Base-by-base conservation (phyloP, 2,797 vertebrate species). In the Yasuhikotakia modesta region DNA sequence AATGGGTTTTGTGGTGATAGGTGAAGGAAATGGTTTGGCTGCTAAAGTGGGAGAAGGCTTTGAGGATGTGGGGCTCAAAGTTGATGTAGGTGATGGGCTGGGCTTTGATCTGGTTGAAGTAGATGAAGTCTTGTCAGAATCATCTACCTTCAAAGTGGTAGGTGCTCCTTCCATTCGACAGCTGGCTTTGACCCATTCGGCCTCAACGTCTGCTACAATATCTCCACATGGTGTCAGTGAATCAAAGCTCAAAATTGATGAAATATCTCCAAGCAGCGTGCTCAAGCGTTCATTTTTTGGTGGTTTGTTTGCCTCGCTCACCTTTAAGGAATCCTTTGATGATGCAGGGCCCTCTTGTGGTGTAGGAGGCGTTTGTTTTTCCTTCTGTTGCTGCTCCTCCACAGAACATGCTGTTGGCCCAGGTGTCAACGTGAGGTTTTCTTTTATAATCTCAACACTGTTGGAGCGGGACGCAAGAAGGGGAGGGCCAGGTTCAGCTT, bases 231-330 rank as follows among this genome's bases (percentile, higher is more conserved):
- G 95, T 87, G 95, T 93, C 91, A 98, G 93, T 84, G 97, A 96
- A 93, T 98, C 96, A 92, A 99, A 98, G 93, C 95, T 99, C 93
- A 98, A 94, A 91, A 98, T 94, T 87, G 97, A 98, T 85, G 97
- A 97, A 90, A 98, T 97, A 91, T 99, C 97, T 88, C 95, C 96
- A 90, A 99, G 95, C 92, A 99, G 90, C 82, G 94, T 92, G 93
- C 96, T 97, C 79, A 94, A 86, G 87, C 93, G 93, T 85, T 90
- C 93, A 85, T 95, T 94, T 55, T 92, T 94, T 16, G 94, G 95
- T 81, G 61, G 70, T 67, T 81, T 83, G 32, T 67, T 61, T 73
- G 58, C 35, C 81, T 35, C 81, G 76, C 78, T 87, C 85, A 74
- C 87, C 86, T 4, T 79, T 86, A 80, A 45, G 39, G 79, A 60